A percentile compares a stretch with the other conserved stretches of the same genome.
Conservation (phyloP, 2,797 vertebrate species). For the Sphaeramia orbicularis region DNA sequence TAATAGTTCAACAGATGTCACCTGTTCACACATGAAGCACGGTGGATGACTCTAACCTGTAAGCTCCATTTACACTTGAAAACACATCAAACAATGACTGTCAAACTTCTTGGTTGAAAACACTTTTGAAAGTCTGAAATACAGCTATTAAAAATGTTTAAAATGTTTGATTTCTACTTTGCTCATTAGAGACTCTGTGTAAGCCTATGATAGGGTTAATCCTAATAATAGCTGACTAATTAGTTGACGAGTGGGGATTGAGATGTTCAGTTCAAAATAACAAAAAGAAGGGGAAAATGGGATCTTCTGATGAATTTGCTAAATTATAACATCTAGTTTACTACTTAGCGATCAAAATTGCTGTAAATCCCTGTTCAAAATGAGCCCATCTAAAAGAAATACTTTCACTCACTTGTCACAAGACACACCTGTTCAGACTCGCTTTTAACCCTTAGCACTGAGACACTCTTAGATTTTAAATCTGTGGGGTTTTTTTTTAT, state of each 20-base stretch:
- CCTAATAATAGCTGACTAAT: not conserved
- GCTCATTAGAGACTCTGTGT: slow-evolving; percentile 15
- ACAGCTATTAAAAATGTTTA: slow-evolving; percentile 23
- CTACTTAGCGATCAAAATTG: not conserved
- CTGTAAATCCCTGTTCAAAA: not conserved
- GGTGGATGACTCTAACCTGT: slow-evolving; percentile 47
- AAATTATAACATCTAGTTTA: not conserved
- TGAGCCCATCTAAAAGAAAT: not conserved
- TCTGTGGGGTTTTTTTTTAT: no score
- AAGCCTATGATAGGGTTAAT: slow-evolving; percentile 1
- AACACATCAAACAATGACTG: slow-evolving; percentile 72
- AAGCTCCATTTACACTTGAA: slow-evolving; percentile 45
- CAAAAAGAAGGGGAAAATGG: not conserved
- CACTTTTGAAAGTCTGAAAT: slow-evolving; percentile 36
- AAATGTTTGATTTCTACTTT: slow-evolving; percentile 47
- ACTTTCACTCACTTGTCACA: no score
- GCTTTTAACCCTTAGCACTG: no score
- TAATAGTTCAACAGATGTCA: slow-evolving; percentile 60
- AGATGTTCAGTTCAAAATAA: slow-evolving; percentile 8
- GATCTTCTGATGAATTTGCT: not conserved
- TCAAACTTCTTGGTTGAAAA: slow-evolving; percentile 50
- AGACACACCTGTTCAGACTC: no score
- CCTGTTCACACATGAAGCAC: slow-evolving; percentile 75
- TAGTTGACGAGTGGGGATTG: slow-evolving; percentile 1
- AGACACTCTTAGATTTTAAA: no score